phyloP scores from a whole-genome alignment of 2,888 invertebrate genomes.

The Ochropleura plecta region DNA sequence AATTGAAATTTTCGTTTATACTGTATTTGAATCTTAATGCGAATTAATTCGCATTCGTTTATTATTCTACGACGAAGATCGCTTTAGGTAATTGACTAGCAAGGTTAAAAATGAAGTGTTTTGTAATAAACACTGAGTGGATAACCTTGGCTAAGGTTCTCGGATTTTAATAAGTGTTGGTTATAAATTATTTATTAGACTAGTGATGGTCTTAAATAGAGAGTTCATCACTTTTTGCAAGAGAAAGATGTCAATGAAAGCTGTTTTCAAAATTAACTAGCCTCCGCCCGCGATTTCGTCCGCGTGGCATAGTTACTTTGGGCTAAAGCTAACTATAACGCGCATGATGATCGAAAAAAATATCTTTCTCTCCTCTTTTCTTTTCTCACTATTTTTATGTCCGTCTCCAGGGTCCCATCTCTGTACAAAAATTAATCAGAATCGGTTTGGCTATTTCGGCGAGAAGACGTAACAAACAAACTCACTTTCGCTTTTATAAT shows the following conservation, averaged over 20 bases:
- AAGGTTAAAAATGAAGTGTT: slow-evolving; percentile 61
- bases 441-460: too few relatives aligned
- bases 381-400: too few relatives aligned
- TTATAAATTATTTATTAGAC: not conserved
- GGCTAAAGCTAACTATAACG: too few relatives aligned
- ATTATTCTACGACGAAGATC: slow-evolving; percentile 57
- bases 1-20: slow-evolving; percentile 29
- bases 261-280: not conserved
- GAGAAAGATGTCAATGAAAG: not conserved
- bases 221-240: not conserved
- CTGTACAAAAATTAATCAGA: too few relatives aligned
- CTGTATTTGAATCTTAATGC: slow-evolving; percentile 34
- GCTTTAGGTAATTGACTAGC: slow-evolving; percentile 57
- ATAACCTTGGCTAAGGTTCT: slow-evolving; percentile 12
- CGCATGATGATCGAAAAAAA: too few relatives aligned
- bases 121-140: slow-evolving; percentile 13
- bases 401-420: too few relatives aligned
- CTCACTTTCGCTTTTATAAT: too few relatives aligned
- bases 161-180: slow-evolving; percentile 15
- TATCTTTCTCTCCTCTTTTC: too few relatives aligned
- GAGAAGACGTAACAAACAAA: too few relatives aligned
- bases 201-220: not conserved
- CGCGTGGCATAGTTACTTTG: too few relatives aligned
- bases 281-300: too few relatives aligned
- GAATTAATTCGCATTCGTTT: slow-evolving; percentile 46